A percentile compares a stretch with the other conserved stretches of the same genome.
Conservation (phyloP, 2,797 vertebrate species). For the Hydrolagus colliei region DNA sequence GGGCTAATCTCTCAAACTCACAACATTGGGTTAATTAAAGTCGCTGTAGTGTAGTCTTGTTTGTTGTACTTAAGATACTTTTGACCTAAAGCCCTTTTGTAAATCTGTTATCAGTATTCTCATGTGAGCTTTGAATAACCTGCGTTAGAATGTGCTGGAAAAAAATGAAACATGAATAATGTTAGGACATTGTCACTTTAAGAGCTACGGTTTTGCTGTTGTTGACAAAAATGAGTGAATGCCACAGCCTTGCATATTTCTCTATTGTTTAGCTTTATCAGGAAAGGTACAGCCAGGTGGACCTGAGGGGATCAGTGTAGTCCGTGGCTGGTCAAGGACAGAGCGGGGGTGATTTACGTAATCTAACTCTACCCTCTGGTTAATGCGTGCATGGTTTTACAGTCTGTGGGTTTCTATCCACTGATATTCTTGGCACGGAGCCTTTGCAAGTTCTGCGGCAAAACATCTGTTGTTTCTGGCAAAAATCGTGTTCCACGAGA, state of each 20-base stretch:
- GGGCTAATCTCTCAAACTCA: too few species aligned
- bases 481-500: background rate
- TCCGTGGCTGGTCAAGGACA: conserved; percentile 5
- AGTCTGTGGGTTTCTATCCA: conserved; percentile 7
- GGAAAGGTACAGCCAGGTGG: conserved; percentile 5
- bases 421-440: conserved; percentile 20
- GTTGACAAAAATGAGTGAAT: background rate
- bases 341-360: background rate
- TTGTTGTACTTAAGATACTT: background rate
- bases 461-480: conserved; percentile 28
- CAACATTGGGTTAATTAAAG: too few species aligned
- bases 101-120: background rate
- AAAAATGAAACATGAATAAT: background rate
- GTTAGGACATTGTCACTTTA: background rate
- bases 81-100: background rate
- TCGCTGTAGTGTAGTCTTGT: too few species aligned
- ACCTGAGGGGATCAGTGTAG: background rate
- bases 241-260: background rate
- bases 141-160: background rate
- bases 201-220: conserved; percentile 10
- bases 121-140: background rate
- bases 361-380: conserved; percentile 10
- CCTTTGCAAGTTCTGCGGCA: background rate
- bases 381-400: conserved; percentile 2
- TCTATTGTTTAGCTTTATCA: background rate